phyloP scores from a whole-genome alignment of 2,888 invertebrate species.

The Torymus tubicola region DNA sequence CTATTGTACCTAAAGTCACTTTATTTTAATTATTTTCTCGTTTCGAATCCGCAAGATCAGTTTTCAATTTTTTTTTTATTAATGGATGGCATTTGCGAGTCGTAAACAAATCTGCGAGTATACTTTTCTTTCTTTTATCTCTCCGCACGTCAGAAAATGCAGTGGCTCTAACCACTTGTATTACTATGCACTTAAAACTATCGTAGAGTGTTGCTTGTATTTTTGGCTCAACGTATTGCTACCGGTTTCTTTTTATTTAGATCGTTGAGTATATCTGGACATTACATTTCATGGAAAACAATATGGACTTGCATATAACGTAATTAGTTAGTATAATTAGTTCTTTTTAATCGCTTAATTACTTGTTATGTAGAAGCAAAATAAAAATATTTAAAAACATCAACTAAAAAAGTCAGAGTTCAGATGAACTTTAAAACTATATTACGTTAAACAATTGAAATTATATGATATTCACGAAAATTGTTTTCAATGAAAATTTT shows the following conservation, averaged over 20 bases:
- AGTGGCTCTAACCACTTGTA: constrained; percentile 55
- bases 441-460: not conserved
- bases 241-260: constrained; percentile 58
- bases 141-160: constrained; percentile 19
- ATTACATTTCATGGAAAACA: constrained; percentile 8
- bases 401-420: not conserved
- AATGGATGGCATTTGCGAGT: constrained; percentile 65
- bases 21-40: constrained; percentile 41
- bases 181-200: constrained; percentile 62
- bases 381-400: no score
- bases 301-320: not conserved
- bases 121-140: constrained; percentile 30
- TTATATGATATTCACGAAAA: not conserved
- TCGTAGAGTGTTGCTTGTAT: constrained; percentile 58
- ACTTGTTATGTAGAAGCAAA: no score
- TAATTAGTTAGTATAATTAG: no score
- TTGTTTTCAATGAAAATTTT: constrained; percentile 31
- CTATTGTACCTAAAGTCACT: constrained; percentile 62
- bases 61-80: constrained; percentile 23
- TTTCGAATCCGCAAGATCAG: constrained; percentile 31
- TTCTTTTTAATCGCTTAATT: no score
- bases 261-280: not conserved
- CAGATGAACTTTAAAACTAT: not conserved
- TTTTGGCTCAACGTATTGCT: constrained; percentile 67
- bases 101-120: constrained; percentile 13